phyloP scores from a whole-genome alignment of 2,113 vertebrate species.

The Seriola dumerili region DNA sequence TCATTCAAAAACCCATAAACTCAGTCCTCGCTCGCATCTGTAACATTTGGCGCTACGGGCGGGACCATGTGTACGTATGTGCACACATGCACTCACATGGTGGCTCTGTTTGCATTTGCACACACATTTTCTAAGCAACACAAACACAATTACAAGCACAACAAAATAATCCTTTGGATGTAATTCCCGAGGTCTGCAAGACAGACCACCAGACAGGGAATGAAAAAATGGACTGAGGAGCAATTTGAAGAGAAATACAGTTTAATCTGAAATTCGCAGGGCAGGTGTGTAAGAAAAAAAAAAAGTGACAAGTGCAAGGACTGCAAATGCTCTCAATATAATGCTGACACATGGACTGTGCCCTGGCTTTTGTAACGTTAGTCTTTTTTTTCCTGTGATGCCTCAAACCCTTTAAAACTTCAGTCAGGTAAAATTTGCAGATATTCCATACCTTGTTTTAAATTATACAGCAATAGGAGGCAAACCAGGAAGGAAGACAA shows the following conservation, averaged over 20 bases:
- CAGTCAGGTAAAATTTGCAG: conserved; percentile 28
- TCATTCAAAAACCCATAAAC: conserved; percentile 75
- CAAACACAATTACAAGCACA: conserved; percentile 26
- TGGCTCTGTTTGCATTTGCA: conserved; percentile 26
- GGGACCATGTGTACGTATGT: conserved; percentile 11
- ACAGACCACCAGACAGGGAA: neutral
- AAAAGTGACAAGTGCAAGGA: conserved; percentile 25
- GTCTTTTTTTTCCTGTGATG: conserved; percentile 33
- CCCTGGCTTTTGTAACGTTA: conserved; percentile 32
- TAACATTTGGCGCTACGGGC: conserved; percentile 16
- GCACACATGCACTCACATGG: neutral
- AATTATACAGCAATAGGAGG: conserved; percentile 19
- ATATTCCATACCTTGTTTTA: conserved; percentile 24
- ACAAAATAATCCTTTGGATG: conserved; percentile 15
- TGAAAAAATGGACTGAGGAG: neutral
- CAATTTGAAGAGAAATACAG: conserved; percentile 22
- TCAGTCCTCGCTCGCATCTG: conserved; percentile 39
- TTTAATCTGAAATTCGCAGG: conserved; percentile 27
- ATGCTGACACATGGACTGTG: conserved; percentile 45
- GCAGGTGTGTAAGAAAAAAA: neutral
- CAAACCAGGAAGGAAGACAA: conserved; percentile 36
- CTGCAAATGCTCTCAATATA: conserved; percentile 25
- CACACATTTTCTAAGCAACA: neutral
- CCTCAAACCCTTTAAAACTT: conserved; percentile 30
- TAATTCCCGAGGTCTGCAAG: neutral